Evolutionary conservation across 2,888 invertebrate species (phyloP), one percentile per base, ranked within the genome.

Genomic region (Itoplectis maculator): DNA sequence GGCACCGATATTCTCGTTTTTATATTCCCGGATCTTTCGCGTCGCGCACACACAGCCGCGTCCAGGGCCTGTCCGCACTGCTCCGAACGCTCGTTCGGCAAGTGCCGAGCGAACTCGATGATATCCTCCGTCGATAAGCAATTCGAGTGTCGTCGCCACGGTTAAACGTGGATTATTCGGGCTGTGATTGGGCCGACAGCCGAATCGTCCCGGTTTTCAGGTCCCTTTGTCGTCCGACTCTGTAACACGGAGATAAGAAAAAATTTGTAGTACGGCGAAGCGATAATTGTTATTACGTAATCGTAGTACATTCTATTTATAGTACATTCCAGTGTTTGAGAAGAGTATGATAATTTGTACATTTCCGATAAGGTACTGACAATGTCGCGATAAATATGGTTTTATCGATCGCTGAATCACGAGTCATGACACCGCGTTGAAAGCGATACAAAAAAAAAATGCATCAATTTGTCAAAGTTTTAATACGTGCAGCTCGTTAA

Each of bases 1-100:
- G 90, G 89, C 91, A 91, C 90, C 91, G 88, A 91, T 91, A 91
- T 89, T 85, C 90, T 90, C 88, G 89, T 90, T 90, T 91, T 91
- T 90, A 91, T 92, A 89, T 90, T 89, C 87, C 86, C 45, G 42
- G 23, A 40, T 56, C 29, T 66, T 18, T 51, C 42, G 23, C 15
- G 59, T 63, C 15, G 59, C 63, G 29, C 42, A 79, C 72, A 40
- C 18, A n/a, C n/a, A n/a, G n/a, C n/a, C n/a, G n/a, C 42, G 56
- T 63, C 37, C 49, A 54, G 18, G 40, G 70, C 18, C 15, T 9
- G 20, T 18, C 3, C 18, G 40, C 45, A 37, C 18, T 11, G 37
- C 76, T 54, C 20, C 42, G n/a, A n/a, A n/a, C 49, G 56, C 70
- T 61, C 75, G 23, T 63, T 65, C 45, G 49, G 23, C 74, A 18